Base-by-base conservation (phyloP, 2,888 invertebrate species). In the Chalcosyrphus nemorum region DNA sequence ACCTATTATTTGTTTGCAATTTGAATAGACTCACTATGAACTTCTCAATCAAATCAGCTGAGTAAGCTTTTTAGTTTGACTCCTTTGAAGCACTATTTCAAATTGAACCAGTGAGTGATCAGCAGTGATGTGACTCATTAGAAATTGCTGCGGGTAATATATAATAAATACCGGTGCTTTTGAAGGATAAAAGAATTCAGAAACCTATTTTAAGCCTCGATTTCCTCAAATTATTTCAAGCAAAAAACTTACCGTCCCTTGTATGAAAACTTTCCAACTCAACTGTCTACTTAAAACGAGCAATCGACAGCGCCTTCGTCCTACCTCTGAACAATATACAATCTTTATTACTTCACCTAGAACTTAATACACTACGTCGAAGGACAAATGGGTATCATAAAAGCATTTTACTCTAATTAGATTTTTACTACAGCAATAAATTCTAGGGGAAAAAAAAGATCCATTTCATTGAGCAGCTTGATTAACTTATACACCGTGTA, bases 321-420 rank as follows among this genome's bases (percentile, higher is more conserved):
- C 21, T 19, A 19, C 13, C 27, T 9, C 3, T 24, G 4, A 24
- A 32, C 27, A 4, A 17, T 35, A 35, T n/a, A 6, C 6, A 2
- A 65, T 7, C 6, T 50, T 47, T 65, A 65, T 32, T 47, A 47
- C 35, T 38, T 32, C 32, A 21, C 43, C 27, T 38, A 13, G 5
- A 13, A 13, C n/a, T 3, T 13, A 5, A n/a, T 13, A 13, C 13
- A 41, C 3, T 17, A 29, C 32, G 38, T 24, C 11, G 50, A 32
- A 54, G 41, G 52, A 54, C 52, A 52, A 35, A 21, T 17, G 70
- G 13, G 24, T 47, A 35, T 45, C 50, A 27, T 71, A 50, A 50
- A 71, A 71, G 59, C 50, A 41, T 50, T 54, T 71, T 50, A 38
- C 47, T 27, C 35, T 71, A 71, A 71, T 71, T 52, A 63, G 29